These are phyloP conservation scores for Tryphoninae sp. DNA, from an alignment of 2,888 invertebrate species.

Conservation along the genomic window DNA sequence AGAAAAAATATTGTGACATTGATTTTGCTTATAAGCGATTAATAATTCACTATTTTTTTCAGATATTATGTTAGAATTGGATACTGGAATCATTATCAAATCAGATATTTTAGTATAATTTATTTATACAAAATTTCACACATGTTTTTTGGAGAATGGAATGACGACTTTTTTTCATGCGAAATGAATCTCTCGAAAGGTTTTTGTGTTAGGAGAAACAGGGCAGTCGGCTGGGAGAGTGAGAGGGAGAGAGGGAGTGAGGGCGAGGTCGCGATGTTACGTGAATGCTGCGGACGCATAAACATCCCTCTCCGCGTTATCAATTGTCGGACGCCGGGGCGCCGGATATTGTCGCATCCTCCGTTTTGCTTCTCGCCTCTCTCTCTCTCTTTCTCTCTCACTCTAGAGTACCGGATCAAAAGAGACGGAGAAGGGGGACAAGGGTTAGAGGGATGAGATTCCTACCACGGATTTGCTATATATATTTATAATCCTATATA, in stretches of 20 bases:
- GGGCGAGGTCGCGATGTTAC: slow-evolving; percentile 57
- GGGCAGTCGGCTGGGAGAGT: slow-evolving; percentile 18
- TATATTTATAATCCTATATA: neutral
- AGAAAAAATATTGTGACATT: neutral
- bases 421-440: slow-evolving; percentile 36
- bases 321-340: slow-evolving; percentile 82
- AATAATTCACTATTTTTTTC: too few species aligned
- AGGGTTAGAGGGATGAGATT: slow-evolving; percentile 33
- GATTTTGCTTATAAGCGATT: neutral
- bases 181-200: slow-evolving; percentile 30
- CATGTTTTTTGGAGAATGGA: too few species aligned
- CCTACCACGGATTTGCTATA: neutral
- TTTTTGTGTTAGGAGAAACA: slow-evolving; percentile 43
- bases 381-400: slow-evolving; percentile 30
- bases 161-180: slow-evolving; percentile 28
- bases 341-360: slow-evolving; percentile 82
- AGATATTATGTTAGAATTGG: too few species aligned
- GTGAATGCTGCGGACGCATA: slow-evolving; percentile 75
- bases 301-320: slow-evolving; percentile 81
- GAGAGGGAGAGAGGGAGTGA: slow-evolving; percentile 26
- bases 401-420: slow-evolving; percentile 24
- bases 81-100: too few species aligned
- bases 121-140: too few species aligned
- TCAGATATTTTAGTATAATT: too few species aligned
- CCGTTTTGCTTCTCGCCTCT: slow-evolving; percentile 75